Percentiles rank a stretch among this genome's conserved stretches.
phyloP scores from a whole-genome alignment of 2,797 vertebrate genomes.

The Lagodon rhomboides region DNA sequence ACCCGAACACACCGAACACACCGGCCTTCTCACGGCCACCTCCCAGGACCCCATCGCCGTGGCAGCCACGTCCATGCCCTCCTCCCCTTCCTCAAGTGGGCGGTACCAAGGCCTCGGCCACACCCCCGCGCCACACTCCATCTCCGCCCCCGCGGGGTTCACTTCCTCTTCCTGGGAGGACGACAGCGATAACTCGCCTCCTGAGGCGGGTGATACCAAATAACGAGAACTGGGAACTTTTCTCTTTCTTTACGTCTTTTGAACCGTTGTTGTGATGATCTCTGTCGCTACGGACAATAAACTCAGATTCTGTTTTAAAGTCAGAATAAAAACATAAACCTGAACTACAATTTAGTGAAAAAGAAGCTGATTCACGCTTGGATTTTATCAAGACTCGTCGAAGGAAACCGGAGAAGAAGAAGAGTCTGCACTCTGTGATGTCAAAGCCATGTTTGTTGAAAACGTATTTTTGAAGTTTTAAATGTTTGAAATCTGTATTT shows the following conservation, averaged over 20 bases:
- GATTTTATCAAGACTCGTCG: not conserved
- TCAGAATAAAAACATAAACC: not conserved
- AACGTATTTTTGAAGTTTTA: constrained; percentile 31
- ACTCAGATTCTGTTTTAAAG: constrained; percentile 8
- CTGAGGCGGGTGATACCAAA: not conserved
- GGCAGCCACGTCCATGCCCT: constrained; percentile 62
- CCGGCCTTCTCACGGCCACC: constrained; percentile 63
- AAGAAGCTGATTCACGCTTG: not conserved
- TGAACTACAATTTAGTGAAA: not conserved
- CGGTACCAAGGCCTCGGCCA: constrained; percentile 76
- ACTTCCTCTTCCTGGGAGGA: constrained; percentile 65
- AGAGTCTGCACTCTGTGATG: not conserved
- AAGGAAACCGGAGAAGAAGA: not conserved
- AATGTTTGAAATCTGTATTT: constrained; percentile 50
- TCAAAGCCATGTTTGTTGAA: constrained; percentile 51
- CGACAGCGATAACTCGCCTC: constrained; percentile 48
- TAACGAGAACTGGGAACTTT: constrained; percentile 5
- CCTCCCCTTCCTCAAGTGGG: constrained; percentile 64
- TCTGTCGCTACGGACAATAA: not conserved
- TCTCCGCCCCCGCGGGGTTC: constrained; percentile 73
- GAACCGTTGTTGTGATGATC: not conserved
- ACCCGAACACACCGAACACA: constrained; percentile 76
- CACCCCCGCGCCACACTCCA: constrained; percentile 70
- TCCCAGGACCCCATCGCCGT: constrained; percentile 56
- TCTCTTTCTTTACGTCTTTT: not conserved